Evolutionary conservation across 2,888 invertebrate species (phyloP).

Genomic region (Temnothorax rugatulus): DNA sequence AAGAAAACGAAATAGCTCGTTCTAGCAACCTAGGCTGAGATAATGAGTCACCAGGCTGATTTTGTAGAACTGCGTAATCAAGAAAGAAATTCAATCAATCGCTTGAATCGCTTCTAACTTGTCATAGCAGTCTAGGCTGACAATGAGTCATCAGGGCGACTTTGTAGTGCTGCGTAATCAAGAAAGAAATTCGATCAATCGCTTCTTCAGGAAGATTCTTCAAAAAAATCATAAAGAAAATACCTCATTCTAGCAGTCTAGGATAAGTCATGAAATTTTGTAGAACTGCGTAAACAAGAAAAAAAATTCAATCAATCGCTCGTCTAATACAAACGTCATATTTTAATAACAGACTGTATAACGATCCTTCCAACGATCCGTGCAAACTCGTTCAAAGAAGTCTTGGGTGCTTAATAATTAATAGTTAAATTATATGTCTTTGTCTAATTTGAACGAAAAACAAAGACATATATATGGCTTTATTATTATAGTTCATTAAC

Average conservation of each 20-base stretch:
- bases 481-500: too few species aligned
- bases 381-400: neutral
- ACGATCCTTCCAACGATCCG: neutral
- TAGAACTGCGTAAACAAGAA: neutral
- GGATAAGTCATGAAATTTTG: neutral
- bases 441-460: too few species aligned
- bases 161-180: neutral
- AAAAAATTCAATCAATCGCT: neutral
- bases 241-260: neutral
- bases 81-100: neutral
- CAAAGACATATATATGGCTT: too few species aligned
- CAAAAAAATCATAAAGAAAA: neutral
- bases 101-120: too few species aligned
- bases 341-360: neutral
- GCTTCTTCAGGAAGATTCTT: neutral
- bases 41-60: neutral
- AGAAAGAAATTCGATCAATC: neutral
- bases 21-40: neutral
- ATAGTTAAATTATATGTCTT: too few species aligned
- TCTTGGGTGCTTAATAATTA: too few species aligned
- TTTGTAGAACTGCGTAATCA: neutral
- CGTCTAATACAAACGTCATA: neutral
- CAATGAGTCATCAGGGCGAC: too few species aligned
- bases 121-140: too few species aligned
- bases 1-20: neutral